Base-by-base conservation (phyloP, 2,797 vertebrate genomes). In the Thripadectes ignobilis region DNA sequence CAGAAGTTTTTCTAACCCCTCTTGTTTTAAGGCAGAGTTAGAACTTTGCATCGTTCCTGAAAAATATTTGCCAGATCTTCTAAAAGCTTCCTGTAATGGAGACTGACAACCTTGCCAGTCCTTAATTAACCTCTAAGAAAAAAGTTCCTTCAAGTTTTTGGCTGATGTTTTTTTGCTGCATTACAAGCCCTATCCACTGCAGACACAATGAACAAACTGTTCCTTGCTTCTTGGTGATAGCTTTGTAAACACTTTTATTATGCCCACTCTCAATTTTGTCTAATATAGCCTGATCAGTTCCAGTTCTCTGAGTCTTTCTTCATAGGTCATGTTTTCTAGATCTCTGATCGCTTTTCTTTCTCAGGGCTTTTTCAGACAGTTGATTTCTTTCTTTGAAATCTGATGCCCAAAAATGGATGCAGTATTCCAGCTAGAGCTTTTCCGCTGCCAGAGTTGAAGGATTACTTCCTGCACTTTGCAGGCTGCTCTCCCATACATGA, bases 301-400 rank as follows among this genome's bases (percentile, higher is more conserved):
- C 72, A 83, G 81, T 88, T 93, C 54, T 89, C 67, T 52, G 51
- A 73, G 54, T 83, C 85, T 96, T 94, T 85, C 52, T 83, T 94
- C 52, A 34, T 9, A 51, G 55, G 59, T 72, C n/a, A 8, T 89
- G 68, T 88, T 88, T 95, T 91, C 93, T 93, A 88, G 94, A 89
- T 93, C 76, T 85, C 66, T 80, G 68, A 84, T 95, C 75, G 85
- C 65, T 91, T 81, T 77, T 55, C 57, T 76, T 49, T 93, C 87
- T n/a, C 22, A 36, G 65, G 68, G 15, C 45, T 88, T 92, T 92
- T 95, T 89, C 79, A 95, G 68, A 43, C 36, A 84, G 83, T 90
- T 94, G 18, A 39, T 90, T 89, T 75, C 54, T 93, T 86, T 80
- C 93, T 96, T 89, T 96, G 94, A 96, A 93, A 95, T 88, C 85